phyloP scores from a whole-genome alignment of 2,113 vertebrate genomes.

The Leucopternis melanops region DNA sequence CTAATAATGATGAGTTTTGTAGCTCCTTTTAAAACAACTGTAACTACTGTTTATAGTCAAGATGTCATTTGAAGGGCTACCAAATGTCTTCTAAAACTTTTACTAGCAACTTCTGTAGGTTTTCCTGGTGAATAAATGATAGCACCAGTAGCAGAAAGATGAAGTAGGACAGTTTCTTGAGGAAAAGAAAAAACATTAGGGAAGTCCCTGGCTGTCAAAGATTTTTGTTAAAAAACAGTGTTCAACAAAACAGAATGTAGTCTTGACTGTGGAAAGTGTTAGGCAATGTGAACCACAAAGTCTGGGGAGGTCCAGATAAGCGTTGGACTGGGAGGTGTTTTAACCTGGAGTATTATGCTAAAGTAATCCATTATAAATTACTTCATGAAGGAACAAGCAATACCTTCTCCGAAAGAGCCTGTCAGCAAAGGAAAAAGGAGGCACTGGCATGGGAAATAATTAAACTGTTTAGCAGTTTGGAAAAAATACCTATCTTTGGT shows the following conservation, averaged over 20 bases:
- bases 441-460: neutral
- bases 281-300: neutral
- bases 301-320: neutral
- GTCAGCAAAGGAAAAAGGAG: neutral
- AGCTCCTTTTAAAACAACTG: neutral
- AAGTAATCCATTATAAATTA: neutral
- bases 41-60: neutral
- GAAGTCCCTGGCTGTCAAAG: neutral
- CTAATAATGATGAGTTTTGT: neutral
- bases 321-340: neutral
- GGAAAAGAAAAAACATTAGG: neutral
- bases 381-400: neutral
- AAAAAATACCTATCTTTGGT: neutral
- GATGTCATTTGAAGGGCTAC: neutral
- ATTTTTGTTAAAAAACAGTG: neutral
- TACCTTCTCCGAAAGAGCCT: neutral
- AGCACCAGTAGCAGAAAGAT: neutral
- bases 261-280: neutral
- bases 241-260: neutral
- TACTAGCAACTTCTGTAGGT: neutral
- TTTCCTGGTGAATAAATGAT: neutral
- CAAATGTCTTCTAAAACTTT: neutral
- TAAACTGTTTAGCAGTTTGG: neutral
- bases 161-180: neutral
- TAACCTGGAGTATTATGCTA: neutral